phyloP scores from a whole-genome alignment of 1,140 invertebrate genomes.

The Drosophila albomicans region DNA sequence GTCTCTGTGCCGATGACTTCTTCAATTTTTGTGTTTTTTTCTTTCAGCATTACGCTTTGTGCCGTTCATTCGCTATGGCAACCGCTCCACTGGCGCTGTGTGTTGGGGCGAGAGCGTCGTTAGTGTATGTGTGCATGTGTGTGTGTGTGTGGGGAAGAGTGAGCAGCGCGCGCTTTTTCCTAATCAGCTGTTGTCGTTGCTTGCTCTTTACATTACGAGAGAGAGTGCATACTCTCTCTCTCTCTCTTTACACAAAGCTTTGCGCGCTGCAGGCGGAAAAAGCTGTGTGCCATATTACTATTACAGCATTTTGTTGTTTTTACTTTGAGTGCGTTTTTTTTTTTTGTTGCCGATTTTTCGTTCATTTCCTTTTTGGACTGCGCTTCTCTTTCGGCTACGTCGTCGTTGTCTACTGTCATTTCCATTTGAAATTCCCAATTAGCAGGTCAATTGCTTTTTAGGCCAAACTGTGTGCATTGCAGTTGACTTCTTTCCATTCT shows the following conservation, averaged over 20 bases:
- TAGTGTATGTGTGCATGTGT: neutral
- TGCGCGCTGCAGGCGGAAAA: constrained; percentile 45
- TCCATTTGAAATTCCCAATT: constrained; percentile 69
- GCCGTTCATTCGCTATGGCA: constrained; percentile 80
- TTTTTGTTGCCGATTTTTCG: constrained; percentile 45
- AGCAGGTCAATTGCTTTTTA: constrained; percentile 83
- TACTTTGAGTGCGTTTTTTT: neutral
- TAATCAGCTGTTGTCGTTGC: constrained; percentile 50
- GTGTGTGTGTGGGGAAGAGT: constrained; percentile 16
- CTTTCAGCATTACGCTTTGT: constrained; percentile 69
- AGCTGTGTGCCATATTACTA: constrained; percentile 52
- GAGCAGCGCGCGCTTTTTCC: constrained; percentile 54
- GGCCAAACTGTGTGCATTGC: constrained; percentile 81
- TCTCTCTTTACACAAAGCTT: constrained; percentile 27
- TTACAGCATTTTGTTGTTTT: constrained; percentile 47
- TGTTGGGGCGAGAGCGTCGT: constrained; percentile 6
- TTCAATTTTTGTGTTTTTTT: constrained; percentile 49
- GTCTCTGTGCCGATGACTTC: constrained; percentile 84
- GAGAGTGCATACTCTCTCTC: constrained; percentile 6
- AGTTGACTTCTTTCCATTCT: constrained; percentile 43
- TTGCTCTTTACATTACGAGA: constrained; percentile 21
- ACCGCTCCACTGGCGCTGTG: constrained; percentile 58
- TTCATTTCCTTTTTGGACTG: constrained; percentile 54
- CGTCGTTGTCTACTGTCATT: constrained; percentile 49
- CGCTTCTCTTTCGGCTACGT: constrained; percentile 31